Evolutionary conservation across 2,888 invertebrate genomes (phyloP).

Genomic region (Ennomos quercinarius): DNA sequence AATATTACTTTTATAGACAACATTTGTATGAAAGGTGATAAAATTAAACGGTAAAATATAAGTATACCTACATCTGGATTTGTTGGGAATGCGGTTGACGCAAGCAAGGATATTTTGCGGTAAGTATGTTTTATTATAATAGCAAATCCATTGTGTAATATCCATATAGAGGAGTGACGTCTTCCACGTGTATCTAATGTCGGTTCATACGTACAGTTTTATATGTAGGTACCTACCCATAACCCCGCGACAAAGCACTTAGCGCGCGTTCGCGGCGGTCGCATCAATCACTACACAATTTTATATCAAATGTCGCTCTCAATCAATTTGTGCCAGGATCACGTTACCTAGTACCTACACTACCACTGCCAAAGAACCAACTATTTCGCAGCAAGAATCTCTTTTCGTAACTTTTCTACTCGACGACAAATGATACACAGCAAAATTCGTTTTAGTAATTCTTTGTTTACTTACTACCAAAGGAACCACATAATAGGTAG

Average conservation of each 20-base stretch:
- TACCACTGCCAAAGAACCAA: slow-evolving; percentile 37
- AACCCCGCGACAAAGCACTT: slow-evolving; percentile 81
- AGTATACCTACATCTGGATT: background rate
- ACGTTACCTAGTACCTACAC: slow-evolving; percentile 78
- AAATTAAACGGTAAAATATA: no score
- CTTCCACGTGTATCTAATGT: slow-evolving; percentile 51
- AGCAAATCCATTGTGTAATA: slow-evolving; percentile 2
- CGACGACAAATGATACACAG: slow-evolving; percentile 16
- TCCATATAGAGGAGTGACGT: slow-evolving; percentile 20
- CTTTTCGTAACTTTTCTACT: slow-evolving; percentile 19
- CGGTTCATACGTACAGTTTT: slow-evolving; percentile 46
- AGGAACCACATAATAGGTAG: no score
- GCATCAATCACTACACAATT: slow-evolving; percentile 85
- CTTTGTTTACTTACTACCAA: slow-evolving; percentile 13
- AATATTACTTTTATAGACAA: no score
- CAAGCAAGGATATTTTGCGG: background rate
- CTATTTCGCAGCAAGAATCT: slow-evolving; percentile 15
- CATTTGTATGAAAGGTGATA: no score
- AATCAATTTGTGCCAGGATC: slow-evolving; percentile 83
- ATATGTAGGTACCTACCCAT: slow-evolving; percentile 47
- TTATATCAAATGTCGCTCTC: slow-evolving; percentile 86
- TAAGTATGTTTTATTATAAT: background rate
- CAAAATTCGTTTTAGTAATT: slow-evolving; percentile 23
- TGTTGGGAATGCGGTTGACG: slow-evolving; percentile 5
- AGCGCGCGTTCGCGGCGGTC: slow-evolving; percentile 71